Base-by-base conservation (phyloP, 2,113 vertebrate genomes). In the Suricata suricatta region DNA sequence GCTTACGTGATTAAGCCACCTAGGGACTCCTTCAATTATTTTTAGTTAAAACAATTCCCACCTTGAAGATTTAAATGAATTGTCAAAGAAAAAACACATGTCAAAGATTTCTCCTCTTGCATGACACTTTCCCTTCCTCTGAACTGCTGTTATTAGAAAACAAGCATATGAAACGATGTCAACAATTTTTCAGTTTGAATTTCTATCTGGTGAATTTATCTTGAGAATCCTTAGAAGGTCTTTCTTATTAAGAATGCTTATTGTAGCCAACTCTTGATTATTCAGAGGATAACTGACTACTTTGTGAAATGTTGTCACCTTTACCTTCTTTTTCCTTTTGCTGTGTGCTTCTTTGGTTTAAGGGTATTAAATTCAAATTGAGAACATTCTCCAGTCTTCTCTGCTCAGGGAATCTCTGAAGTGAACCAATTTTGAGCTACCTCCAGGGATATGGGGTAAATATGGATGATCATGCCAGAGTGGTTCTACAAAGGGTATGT, bases 61-160 rank as follows among this genome's bases (percentile, higher is more conserved):
- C 41, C 77, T 85, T 82, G 27, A 93, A 91, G 72, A 96, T 82
- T 91, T 87, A 88, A 95, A 95, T 84, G 63, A 89, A 93, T 17
- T 92, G 31, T 95, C 83, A 95, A 86, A 82, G 54, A 88, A 71
- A 86, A 93, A 91, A 97, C 35, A 9, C n/a, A 79, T 71, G 68
- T 96, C 90, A 95, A 83, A 95, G 68, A 87, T 2, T 33, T 92
- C 33, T 80, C 33, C 10, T 90, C 72, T 85, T 83, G n/a, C 19
- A 11, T 93, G 89, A 96, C 81, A 98, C 47, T 54, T 93, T 72
- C 44, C 63, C 71, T 85, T 88, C 88, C 19, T 87, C 57, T 94
- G 95, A 98, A 90, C 44, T 94, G 38, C 85, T 90, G 13, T 83
- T 96, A 80, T 95, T 76, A 93, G 77, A 63, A 96, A 52, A 92